Evolutionary conservation across 2,888 invertebrate species (phyloP), one percentile per base, ranked within the genome.

Genomic region (Exocentrus adspersus): DNA sequence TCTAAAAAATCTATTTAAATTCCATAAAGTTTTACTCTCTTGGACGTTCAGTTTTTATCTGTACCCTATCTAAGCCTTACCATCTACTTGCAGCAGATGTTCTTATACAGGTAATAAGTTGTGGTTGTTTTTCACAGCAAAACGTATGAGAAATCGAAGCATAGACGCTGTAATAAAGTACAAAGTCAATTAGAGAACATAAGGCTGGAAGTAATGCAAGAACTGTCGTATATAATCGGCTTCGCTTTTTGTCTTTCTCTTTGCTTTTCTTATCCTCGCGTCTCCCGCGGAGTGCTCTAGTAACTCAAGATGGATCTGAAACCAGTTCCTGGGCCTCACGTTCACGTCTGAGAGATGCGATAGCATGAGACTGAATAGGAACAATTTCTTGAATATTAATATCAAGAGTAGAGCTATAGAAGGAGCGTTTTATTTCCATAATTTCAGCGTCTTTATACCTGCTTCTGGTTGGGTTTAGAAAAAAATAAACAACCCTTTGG

Each of bases 231-330:
- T 51, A 51, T 59, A 51, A 59, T 59, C 59, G 21, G 21, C 28
- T 45, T 30, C 42, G 51, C 45, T n/a, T 60, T 60, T 52, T 50
- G 45, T 60, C 60, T 52, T 51, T 42, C 24, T 30, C 48, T 41
- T 42, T 21, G 19, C 41, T 41, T 52, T 20, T 57, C 51, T 43
- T 45, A 32, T 45, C 51, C 46, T 60, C 54, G 41, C 17, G 46
- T 53, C 48, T 65, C 68, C 68, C 65, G 64, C 65, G 28, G 68
- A 68, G 62, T 71, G 71, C 71, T 71, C 71, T 65, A 71, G 66
- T 71, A 71, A 69, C 62, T 69, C 67, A 65, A 67, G 69, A 71
- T 68, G 67, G 56, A 68, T 69, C 67, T 67, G 68, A 64, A 71
- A 71, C 67, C 71, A 63, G 68, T 67, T 69, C 68, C 57, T 50